phyloP scores from a whole-genome alignment of 2,797 vertebrate species.

The Diceros bicornis region DNA sequence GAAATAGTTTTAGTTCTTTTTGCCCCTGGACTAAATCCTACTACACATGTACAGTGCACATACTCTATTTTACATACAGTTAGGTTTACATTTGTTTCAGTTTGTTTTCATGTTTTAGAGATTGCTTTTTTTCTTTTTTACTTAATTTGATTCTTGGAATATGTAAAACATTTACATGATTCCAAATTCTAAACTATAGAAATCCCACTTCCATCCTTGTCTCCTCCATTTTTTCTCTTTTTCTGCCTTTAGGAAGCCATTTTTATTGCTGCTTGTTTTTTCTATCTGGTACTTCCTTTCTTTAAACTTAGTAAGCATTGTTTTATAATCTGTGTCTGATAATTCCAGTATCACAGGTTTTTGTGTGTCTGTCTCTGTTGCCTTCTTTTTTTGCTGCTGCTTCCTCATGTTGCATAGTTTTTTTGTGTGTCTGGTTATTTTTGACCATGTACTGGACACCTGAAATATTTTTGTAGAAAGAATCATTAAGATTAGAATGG shows the following conservation, averaged over 20 bases:
- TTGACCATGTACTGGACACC: neutral
- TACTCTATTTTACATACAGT: neutral
- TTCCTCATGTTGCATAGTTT: neutral
- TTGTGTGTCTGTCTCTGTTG: neutral
- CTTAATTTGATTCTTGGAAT: conserved; percentile 19
- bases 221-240: neutral
- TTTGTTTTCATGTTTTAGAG: conserved; percentile 52
- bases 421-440: neutral
- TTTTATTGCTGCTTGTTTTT: neutral
- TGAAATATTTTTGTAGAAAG: neutral
- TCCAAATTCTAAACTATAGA: neutral
- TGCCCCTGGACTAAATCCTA: neutral
- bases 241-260: neutral
- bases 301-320: neutral
- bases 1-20: conserved; percentile 9
- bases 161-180: conserved; percentile 12
- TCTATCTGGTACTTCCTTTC: neutral
- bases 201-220: neutral
- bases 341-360: neutral
- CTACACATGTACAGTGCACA: neutral
- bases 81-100: neutral
- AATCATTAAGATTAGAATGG: neutral
- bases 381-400: neutral
- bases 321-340: conserved; percentile 37
- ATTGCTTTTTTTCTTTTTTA: neutral